Base-by-base conservation (phyloP, 2,113 vertebrate genomes). In the Malurus elegans region DNA sequence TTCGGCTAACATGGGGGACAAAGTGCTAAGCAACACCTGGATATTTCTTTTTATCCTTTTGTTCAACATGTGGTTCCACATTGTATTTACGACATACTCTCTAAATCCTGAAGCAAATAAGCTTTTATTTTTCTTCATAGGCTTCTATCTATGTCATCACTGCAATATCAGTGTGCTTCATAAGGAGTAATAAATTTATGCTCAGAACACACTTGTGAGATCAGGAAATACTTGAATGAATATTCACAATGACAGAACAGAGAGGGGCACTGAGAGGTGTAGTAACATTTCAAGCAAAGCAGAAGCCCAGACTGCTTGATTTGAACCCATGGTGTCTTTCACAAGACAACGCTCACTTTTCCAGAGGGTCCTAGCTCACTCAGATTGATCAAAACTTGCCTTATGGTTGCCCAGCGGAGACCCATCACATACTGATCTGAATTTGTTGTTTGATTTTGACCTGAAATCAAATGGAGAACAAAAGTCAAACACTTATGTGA, bases 41-140 rank as follows among this genome's bases (percentile, higher is more conserved):
- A 83, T 83, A 73, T 94, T 94, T 92, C 79, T 91, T 95, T 94
- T 91, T 42, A 92, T 93, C 86, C 65, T 93, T 57, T 25, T 51
- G 71, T 88, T 94, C 92, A 97, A 85, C 87, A 82, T 82, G 54
- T 88, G 78, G 58, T 58, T 90, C 56, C 32, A 93, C 29, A 29
- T 26, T 79, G 75, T 95, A 76, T 94, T 90, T 91, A 83, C 0
- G 1, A 76, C 13, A 42, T 67, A 82, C 32, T 51, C 42, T 94
- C 44, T 42, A 74, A 94, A 36, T 32, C 67, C 75, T 78, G 51
- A 88, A 95, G 51, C 29, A 94, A 92, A 79, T 58, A 86, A 72
- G 20, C 20, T 40, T 92, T 96, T 95, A 29, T 75, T 96, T 95
- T 93, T 54, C 58, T 90, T 95, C 74, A 70, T 50, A 72, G 38